Base-by-base conservation (phyloP, 2,113 vertebrate genomes). In the Mormyrus lacerda region DNA sequence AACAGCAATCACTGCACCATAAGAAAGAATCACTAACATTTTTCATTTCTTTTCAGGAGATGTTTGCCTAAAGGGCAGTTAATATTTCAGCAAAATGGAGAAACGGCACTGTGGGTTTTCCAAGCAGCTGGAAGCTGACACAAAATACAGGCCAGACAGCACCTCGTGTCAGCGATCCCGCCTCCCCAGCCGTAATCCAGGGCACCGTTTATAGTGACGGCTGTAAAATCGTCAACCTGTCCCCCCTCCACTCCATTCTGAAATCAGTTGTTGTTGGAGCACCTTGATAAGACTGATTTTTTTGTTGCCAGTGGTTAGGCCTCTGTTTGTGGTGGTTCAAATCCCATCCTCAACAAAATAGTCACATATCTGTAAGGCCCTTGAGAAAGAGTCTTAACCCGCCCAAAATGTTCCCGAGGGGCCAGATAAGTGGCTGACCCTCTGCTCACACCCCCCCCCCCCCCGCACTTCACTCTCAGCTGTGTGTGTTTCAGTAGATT, bases 41-140 rank as follows among this genome's bases (percentile, higher is more conserved):
- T 76, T 79, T 17, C 35, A 42, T 79, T 39, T 79, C 35, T 79
- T 79, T 79, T 79, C 35, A 19, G 73, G 13, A 76, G 73, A 42
- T 79, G 73, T 79, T 79, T 79, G 73, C 73, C 73, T 79, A 79
- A 79, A 39, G 73, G 35, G 35, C 35, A 79, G 73, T 79, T 79
- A 79, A 17, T 79, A 79, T 79, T 39, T 79, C 11, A 79, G 69
- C 13, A 1, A 79, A 42, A 79, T 42, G 31, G 73, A 79, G 5
- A 42, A 39, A 42, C 2, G 73, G 15, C 35, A 42, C 31, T 17
- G 13, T 79, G 35, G 73, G 73, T 42, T 79, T 79, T 19, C 31
- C 4, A 13, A 79, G 35, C 35, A 39, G 35, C 69, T 39, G 69
- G 69, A 76, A 19, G 69, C 31, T 76, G 11, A 76, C 31, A 76